Evolutionary conservation across 2,888 invertebrate species (phyloP), one percentile per base, ranked within the genome.

Genomic region (Lasioglossum figueresi): DNA sequence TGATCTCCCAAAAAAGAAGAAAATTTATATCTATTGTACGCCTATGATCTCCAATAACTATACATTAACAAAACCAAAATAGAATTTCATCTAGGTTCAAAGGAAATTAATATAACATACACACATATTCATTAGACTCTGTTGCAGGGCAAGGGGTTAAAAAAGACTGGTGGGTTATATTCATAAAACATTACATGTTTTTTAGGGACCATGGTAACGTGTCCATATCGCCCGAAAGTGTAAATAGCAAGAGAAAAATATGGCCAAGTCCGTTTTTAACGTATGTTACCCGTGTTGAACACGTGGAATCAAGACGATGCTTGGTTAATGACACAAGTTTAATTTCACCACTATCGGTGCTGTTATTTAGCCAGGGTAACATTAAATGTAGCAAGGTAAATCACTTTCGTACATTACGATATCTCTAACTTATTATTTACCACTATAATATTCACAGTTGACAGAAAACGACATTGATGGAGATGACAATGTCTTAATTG

Each of bases 221-320:
- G 0, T 96, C 96, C 85, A 95, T 97, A 68, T 95, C 96, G 2
- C 94, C 96, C 0, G 97, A 97, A n/a, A 97, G 97, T 93, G 96
- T 97, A 0, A 97, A 97, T 95, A 95, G 95, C 88, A 96, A 95
- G 34, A 93, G 96, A 59, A 93, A 93, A 37, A 80, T 90, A 0
- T 96, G 95, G 88, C 94, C 94, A 4, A 95, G 95, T 2, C 93
- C 95, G 16, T 95, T 96, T 68, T 88, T 97, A 1, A 94, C 96
- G 0, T 96, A 97, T 93, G 96, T 96, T 75, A 96, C 96, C 34
- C 96, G 96, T 31, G 95, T 96, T 1, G 96, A 96, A 83, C 96
- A 96, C 0, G 92, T 95, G 19, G 96, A 96, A 73, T 93, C 96
- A 43, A 93, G 96, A 74, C 96, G 96, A 0, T 95, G 96, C 0